Base-by-base conservation (phyloP, 2,113 vertebrate genomes). In the Drymodes brunneopygia region DNA sequence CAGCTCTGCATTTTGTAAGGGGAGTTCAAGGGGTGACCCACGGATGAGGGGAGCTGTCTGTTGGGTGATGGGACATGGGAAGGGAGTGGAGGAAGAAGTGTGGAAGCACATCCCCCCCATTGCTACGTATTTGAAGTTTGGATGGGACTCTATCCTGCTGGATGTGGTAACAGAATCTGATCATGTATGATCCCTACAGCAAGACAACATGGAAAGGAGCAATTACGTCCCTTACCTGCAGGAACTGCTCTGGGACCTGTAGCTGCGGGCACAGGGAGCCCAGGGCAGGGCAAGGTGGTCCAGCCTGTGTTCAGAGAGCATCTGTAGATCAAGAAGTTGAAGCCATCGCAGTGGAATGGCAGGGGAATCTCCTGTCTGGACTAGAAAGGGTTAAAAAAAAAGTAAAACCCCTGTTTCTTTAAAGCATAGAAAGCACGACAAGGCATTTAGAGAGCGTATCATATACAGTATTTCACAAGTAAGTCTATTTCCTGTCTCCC, bases 401-500 rank as follows among this genome's bases (percentile, higher is more conserved):
- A 29, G 12, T 35, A 27, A 64, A 57, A 70, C 3, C 8, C 19
- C 2, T 29, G 15, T 74, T 96, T 97, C 87, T 96, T 94, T 90
- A 84, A 92, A 80, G 86, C 81, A 25, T 22, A 91, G 85, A 96
- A 86, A 95, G 94, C 87, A 74, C 51, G 66, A 67, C 86, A 79
- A 95, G 71, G 82, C 88, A 88, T 98, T 97, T 96, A 98, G 97
- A 97, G 97, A 97, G 98, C 85, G 75, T 97, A 97, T 96, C 74
- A 67, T 97, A 96, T 97, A 94, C 96, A 94, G 96, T 97, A 92
- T 98, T 98, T 96, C 97, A 97, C 98, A 97, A 98, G 97, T 94
- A 96, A 81, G 96, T 97, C 96, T 86, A 80, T 97, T 98, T 98
- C 98, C 98, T 97, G 98, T 96, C 97, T 98, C 94, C 94, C 36